Percentiles rank a stretch among this genome's conserved stretches.
Evolutionary conservation across 2,113 vertebrate genomes (phyloP).

Genomic region (Hylia prasina): DNA sequence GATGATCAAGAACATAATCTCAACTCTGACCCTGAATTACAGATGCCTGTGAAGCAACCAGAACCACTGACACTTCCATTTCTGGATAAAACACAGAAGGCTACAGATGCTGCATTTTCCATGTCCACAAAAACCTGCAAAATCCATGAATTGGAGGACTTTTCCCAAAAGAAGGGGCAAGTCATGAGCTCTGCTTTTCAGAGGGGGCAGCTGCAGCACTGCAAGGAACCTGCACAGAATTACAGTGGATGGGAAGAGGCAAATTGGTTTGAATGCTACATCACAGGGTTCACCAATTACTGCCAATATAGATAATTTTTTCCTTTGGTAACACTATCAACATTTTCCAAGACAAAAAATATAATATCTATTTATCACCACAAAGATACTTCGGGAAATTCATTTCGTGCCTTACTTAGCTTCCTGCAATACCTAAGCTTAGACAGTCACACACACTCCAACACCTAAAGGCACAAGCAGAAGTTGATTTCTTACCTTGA

Average conservation of each 20-base stretch:
- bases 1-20: background rate
- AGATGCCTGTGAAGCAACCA: background rate
- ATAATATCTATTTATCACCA: background rate
- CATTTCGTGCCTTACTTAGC: background rate
- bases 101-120: background rate
- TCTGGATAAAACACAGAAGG: background rate
- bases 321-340: background rate
- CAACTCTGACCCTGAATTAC: background rate
- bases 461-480: background rate
- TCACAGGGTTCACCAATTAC: background rate
- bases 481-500: slow-evolving; percentile 83
- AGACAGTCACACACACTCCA: background rate
- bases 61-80: background rate
- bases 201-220: background rate
- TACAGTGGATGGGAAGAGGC: background rate
- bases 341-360: background rate
- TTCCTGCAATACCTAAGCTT: background rate
- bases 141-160: background rate
- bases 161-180: background rate
- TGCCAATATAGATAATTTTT: background rate
- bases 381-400: background rate
- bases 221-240: background rate
- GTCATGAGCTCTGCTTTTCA: background rate
- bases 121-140: background rate
- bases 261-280: background rate